Evolutionary conservation across 2,113 vertebrate genomes (phyloP), one percentile per base, ranked within the genome.

Genomic region (Epinephelus lanceolatus): DNA sequence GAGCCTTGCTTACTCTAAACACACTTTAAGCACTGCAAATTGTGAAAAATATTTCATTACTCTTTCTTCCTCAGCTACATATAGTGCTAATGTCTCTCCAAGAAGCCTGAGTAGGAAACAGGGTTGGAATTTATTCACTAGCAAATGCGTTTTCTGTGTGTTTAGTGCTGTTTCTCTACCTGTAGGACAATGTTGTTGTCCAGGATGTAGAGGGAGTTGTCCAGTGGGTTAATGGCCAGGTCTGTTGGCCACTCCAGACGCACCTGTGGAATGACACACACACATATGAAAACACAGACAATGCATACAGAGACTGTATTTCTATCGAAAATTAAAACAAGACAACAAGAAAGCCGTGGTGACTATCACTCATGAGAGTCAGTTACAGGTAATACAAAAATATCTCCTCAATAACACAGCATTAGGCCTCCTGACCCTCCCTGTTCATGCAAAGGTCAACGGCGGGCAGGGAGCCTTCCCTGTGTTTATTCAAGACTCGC

Each of bases 121-220:
- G 25, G 21, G 27, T 37, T n/a, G 13, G 17, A 72, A 60, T 62
- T 61, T 5, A 70, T 19, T 63, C 13, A 10, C 6, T 71, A 67
- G 0, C 9, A 47, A 42, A 27, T 4, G 49, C 11, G 13, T 60
- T 71, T 49, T 37, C 2, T 17, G 42, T 8, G 8, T 14, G 37
- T 53, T 42, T 8, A 11, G 2, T 3, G 23, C 5, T 13, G 55
- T 40, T 67, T 47, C 45, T 75, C 2, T 85, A 94, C 94, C 95
- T 99, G 98, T 19, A 99, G 96, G 55, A 99, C 98, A 2, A 99
- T 98, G 93, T 99, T 99, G 95, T 98, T 99, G 96, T 99, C 98
- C 83, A 99, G 96, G 65, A 99, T 96, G 53, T 98, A 99, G 49
- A 99, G 94, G 0, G 98, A 99, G 85, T 99, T 98, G 94, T 99